These are phyloP conservation scores for Ardeotis arabs DNA, from an alignment of 2,113 vertebrate genomes.

Conservation along the genomic window DNA sequence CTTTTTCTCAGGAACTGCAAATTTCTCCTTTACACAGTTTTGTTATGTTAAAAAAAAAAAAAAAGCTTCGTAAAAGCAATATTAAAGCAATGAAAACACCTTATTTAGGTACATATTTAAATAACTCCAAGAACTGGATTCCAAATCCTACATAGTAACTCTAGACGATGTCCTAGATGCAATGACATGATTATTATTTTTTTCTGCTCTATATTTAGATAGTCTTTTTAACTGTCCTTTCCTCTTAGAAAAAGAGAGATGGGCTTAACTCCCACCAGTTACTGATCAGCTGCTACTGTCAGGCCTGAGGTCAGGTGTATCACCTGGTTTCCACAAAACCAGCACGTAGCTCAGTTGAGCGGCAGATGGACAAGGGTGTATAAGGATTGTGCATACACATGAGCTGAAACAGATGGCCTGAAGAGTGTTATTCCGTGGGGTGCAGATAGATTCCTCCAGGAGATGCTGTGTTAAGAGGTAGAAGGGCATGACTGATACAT, in stretches of 20 bases:
- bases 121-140: conserved; percentile 48
- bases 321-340: conserved; percentile 48
- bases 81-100: not conserved
- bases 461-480: not conserved
- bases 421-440: not conserved
- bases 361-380: conserved; percentile 35
- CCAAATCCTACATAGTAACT: conserved; percentile 24
- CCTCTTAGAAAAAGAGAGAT: conserved; percentile 28
- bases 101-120: conserved; percentile 43
- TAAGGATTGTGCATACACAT: not conserved
- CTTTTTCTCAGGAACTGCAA: not conserved
- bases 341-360: conserved; percentile 19
- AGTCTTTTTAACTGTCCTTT: conserved; percentile 46
- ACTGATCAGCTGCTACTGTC: conserved; percentile 24
- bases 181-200: conserved; percentile 58
- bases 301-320: conserved; percentile 30
- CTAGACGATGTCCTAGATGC: conserved; percentile 55
- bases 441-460: conserved; percentile 12
- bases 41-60: not conserved
- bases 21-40: not conserved
- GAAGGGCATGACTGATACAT: not conserved
- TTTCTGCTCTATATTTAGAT: conserved; percentile 43
- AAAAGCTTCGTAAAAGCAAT: not conserved
- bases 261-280: conserved; percentile 38
- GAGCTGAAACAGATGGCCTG: conserved; percentile 49